phyloP scores from a whole-genome alignment of 1,140 invertebrate species.

The Drosophila navojoa region DNA sequence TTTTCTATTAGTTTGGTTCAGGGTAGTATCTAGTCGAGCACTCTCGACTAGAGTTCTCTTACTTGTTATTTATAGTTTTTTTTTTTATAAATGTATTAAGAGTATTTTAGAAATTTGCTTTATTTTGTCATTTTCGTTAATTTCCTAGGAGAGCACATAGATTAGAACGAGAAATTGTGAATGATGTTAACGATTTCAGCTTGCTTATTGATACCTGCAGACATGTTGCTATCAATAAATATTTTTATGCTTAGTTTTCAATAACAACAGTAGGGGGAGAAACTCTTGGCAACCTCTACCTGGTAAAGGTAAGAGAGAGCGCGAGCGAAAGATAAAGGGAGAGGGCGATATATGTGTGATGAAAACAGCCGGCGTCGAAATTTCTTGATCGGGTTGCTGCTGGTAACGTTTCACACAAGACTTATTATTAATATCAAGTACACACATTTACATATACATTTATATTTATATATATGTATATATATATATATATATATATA shows the following conservation, averaged over 20 bases:
- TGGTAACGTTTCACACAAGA: slow-evolving; percentile 16
- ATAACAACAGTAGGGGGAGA: slow-evolving; percentile 61
- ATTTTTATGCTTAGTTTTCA: slow-evolving; percentile 73
- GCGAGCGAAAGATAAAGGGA: neutral
- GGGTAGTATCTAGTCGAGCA: too few relatives aligned
- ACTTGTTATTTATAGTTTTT: too few relatives aligned
- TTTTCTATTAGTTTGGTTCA: too few relatives aligned
- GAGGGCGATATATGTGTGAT: neutral
- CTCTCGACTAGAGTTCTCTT: too few relatives aligned
- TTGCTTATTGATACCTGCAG: slow-evolving; percentile 10
- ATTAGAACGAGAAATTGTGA: slow-evolving; percentile 8
- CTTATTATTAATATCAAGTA: slow-evolving; percentile 4
- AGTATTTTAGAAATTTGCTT: too few relatives aligned
- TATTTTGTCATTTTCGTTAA: neutral
- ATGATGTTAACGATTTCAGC: slow-evolving; percentile 35
- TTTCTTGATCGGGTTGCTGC: slow-evolving; percentile 39
- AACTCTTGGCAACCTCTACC: slow-evolving; percentile 55
- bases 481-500: slow-evolving; percentile 9
- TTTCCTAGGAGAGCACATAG: neutral
- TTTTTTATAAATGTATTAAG: too few relatives aligned
- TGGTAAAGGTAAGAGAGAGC: neutral
- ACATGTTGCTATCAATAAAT: slow-evolving; percentile 76
- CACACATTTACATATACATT: too few relatives aligned
- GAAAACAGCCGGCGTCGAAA: slow-evolving; percentile 14
- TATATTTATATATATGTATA: too few relatives aligned